A percentile compares a stretch with the other conserved stretches of the same genome.
Evolutionary conservation across 2,113 vertebrate genomes (phyloP).

Genomic region (Podarcis raffonei): DNA sequence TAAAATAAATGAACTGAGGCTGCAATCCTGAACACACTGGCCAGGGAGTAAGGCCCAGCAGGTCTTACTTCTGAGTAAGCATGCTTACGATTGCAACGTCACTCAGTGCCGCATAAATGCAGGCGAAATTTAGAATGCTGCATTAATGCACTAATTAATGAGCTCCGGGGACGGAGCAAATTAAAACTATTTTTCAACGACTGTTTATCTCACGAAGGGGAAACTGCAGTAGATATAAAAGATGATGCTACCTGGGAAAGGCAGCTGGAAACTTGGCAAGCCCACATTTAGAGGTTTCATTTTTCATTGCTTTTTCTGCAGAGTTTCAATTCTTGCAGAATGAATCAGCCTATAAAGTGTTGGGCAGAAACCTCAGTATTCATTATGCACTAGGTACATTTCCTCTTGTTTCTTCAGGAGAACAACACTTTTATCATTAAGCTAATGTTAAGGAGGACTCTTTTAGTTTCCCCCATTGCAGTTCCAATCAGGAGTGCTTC

Average conservation of each 20-base stretch:
- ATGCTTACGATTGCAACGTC: no score
- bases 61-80: no score
- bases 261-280: background rate
- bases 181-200: slow-evolving; percentile 73
- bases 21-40: no score
- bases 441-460: background rate
- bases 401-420: background rate
- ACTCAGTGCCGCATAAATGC: background rate
- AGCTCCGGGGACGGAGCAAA: slow-evolving; percentile 64
- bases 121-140: slow-evolving; percentile 28
- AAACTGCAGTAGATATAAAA: slow-evolving; percentile 50
- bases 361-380: background rate
- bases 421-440: background rate
- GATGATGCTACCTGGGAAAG: background rate
- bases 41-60: no score
- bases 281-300: background rate
- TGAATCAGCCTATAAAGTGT: background rate
- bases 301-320: slow-evolving; percentile 48
- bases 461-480: background rate
- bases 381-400: background rate
- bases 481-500: background rate
- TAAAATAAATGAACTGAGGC: slow-evolving; percentile 3
- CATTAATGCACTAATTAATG: slow-evolving; percentile 22
- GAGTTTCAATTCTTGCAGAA: slow-evolving; percentile 31
- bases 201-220: slow-evolving; percentile 53